phyloP scores from a whole-genome alignment of 2,113 vertebrate genomes.

The Spea multiplicata region DNA sequence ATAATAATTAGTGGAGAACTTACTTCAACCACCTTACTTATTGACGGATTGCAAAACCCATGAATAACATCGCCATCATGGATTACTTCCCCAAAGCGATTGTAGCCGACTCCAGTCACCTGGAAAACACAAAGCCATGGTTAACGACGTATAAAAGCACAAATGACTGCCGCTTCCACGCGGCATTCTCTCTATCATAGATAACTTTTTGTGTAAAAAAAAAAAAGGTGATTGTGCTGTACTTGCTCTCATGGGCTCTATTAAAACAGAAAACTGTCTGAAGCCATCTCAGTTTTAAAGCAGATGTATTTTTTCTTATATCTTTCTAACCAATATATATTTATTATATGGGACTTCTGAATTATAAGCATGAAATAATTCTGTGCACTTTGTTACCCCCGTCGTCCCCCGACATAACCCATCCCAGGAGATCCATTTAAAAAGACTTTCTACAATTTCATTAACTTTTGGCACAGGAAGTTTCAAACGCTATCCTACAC shows the following conservation, averaged over 20 bases:
- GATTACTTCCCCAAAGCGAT: conserved; percentile 84
- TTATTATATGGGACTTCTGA: too few species aligned
- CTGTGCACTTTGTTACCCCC: too few species aligned
- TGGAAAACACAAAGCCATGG: conserved; percentile 50
- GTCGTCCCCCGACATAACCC: too few species aligned
- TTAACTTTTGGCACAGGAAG: too few species aligned
- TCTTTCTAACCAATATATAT: too few species aligned
- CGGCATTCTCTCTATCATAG: neutral
- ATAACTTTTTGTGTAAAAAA: too few species aligned
- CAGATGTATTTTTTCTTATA: too few species aligned
- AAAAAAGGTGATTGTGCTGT: neutral
- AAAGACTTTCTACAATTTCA: too few species aligned
- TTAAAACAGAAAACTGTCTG: neutral
- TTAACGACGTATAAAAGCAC: neutral
- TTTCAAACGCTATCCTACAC: too few species aligned
- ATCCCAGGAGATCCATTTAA: too few species aligned
- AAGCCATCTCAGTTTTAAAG: too few species aligned
- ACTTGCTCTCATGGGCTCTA: neutral
- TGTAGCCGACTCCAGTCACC: conserved; percentile 97
- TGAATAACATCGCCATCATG: conserved; percentile 86
- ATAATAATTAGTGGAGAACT: conserved; percentile 29
- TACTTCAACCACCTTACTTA: conserved; percentile 92
- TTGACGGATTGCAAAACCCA: conserved; percentile 82
- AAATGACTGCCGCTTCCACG: neutral
- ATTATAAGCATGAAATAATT: too few species aligned